Evolutionary conservation across 2,113 vertebrate genomes (phyloP).

Genomic region (Epinephelus moara): DNA sequence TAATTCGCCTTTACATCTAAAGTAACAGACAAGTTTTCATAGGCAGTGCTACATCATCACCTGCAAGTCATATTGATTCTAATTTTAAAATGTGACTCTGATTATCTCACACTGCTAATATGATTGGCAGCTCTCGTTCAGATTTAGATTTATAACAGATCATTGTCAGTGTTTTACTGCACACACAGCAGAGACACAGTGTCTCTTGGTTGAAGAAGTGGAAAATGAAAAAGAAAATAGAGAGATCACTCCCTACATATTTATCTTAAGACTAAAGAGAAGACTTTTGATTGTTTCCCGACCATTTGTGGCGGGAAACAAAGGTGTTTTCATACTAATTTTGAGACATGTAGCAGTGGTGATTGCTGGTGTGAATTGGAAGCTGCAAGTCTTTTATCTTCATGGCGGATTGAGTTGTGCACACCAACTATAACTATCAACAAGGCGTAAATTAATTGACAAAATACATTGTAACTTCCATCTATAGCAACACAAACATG

Average conservation of each 20-base stretch:
- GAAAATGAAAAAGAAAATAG: background rate
- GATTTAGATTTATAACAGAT: background rate
- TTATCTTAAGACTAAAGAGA: too few relatives aligned
- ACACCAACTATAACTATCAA: background rate
- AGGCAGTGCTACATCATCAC: constrained; percentile 42
- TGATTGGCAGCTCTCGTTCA: background rate
- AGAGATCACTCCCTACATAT: too few relatives aligned
- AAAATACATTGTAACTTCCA: too few relatives aligned
- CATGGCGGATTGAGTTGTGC: background rate
- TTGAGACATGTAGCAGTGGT: background rate
- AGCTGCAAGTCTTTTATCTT: background rate
- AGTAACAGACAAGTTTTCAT: background rate
- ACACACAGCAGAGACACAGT: background rate
- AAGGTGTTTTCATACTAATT: background rate
- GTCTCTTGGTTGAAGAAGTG: background rate
- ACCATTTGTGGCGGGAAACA: background rate
- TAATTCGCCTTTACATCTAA: constrained; percentile 37
- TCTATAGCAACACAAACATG: background rate
- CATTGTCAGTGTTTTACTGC: background rate
- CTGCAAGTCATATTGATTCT: constrained; percentile 1
- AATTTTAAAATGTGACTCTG: background rate
- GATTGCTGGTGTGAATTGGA: background rate
- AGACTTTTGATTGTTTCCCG: background rate
- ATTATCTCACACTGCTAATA: constrained; percentile 7
- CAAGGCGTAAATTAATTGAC: too few relatives aligned